Evolutionary conservation across 2,113 vertebrate species (phyloP), one percentile per base, ranked within the genome.

Genomic region (Megaleporinus macrocephalus): DNA sequence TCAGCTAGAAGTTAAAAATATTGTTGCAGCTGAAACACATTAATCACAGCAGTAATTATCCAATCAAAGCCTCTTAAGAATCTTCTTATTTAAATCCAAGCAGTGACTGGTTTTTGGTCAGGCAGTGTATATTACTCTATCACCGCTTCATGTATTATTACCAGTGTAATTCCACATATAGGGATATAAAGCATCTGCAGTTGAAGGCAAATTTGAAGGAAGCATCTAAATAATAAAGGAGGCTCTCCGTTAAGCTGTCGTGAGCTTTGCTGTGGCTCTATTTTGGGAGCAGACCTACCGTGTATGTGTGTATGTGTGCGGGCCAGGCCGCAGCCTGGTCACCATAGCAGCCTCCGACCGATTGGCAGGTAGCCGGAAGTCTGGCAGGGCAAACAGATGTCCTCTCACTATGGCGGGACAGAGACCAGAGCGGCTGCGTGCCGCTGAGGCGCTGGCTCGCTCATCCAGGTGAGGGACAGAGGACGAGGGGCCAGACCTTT

Each of bases 321-420:
- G 41, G 13, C 69, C 47, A 51, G 5, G 24, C 29, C 26, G 68
- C 53, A 57, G 77, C 70, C 73, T 79, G 62, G 61, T 80, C 77
- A 36, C 73, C 79, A 81, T 51, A 73, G 66, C 75, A 33, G 72
- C 47, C 57, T 59, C 53, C 65, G 81, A 53, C 33, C 68, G 79
- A 80, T 44, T 81, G 87, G 87, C 85, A 80, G 69, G 44, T 29
- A 53, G 83, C 83, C 85, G 51, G 47, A 62, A 72, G 70, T 57
- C 73, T 65, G 36, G 74, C 80, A 68, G 70, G 65, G 75, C 78
- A 62, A 80, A 80, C 87, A 88, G 87, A 88, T 87, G 87, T 87
- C 82, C 73, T 66, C 85, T 75, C 84, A 59, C 69, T 78, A 69
- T 74, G 73, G 69, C 61, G 77, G 30, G 62, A 77, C 57, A 68